Evolutionary conservation across 2,888 invertebrate species (phyloP).

Genomic region (Chaetogeoica ovagalla): DNA sequence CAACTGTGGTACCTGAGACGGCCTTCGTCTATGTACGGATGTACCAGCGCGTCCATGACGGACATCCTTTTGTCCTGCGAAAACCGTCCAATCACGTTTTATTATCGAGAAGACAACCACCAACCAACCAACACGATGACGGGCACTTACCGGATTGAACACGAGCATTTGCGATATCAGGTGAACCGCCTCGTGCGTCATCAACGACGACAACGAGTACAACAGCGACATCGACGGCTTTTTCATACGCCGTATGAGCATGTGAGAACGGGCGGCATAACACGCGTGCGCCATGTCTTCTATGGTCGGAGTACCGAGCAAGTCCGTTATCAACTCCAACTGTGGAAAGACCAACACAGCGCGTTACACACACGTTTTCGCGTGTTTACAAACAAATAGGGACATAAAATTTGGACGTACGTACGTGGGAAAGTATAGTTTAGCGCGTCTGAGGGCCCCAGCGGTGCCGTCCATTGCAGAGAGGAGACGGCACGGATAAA

Average conservation of each 20-base stretch:
- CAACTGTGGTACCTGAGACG: conserved; percentile 98
- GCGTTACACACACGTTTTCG: background rate
- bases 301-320: conserved; percentile 91
- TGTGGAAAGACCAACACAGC: conserved; percentile 61
- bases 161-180: conserved; percentile 95
- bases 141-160: conserved; percentile 85
- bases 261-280: conserved; percentile 90
- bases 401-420: too few species aligned
- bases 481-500: too few species aligned
- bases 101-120: too few species aligned
- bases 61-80: conserved; percentile 87
- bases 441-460: too few species aligned
- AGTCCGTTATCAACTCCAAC: conserved; percentile 95
- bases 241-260: conserved; percentile 84
- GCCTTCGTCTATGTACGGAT: conserved; percentile 97
- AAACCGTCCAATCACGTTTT: conserved; percentile 1
- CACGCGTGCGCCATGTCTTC: conserved; percentile 98
- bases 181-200: conserved; percentile 97
- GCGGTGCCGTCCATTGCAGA: too few species aligned
- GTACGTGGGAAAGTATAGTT: too few species aligned
- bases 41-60: conserved; percentile 91
- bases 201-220: conserved; percentile 89
- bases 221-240: conserved; percentile 85
- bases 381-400: too few species aligned
- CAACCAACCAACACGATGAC: too few species aligned